These are phyloP conservation scores for Solea solea DNA, from an alignment of 2,113 vertebrate genomes.

Conservation along the genomic window DNA sequence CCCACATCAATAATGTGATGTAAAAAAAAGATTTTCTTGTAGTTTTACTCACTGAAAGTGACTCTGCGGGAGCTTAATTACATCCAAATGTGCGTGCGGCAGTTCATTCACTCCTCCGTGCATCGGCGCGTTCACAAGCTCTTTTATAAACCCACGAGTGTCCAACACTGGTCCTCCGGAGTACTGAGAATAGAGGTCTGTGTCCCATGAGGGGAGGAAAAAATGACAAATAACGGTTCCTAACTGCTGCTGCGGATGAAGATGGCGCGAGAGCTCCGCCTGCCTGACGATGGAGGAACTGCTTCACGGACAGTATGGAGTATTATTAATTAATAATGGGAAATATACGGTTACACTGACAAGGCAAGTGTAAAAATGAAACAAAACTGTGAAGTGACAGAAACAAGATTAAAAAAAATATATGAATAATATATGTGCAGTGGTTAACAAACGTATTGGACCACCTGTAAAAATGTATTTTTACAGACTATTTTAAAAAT, in stretches of 20 bases:
- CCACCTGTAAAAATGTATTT: too few species aligned
- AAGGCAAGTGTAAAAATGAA: too few species aligned
- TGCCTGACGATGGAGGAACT: constrained; percentile 30
- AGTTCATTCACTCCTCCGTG: constrained; percentile 6
- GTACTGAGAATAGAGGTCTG: constrained; percentile 62
- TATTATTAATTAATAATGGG: too few species aligned
- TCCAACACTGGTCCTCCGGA: constrained; percentile 12
- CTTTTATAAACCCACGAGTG: constrained; percentile 52
- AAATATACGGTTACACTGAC: too few species aligned
- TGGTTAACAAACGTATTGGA: too few species aligned
- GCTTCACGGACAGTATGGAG: background rate
- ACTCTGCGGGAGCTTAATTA: background rate
- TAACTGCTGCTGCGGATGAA: constrained; percentile 1
- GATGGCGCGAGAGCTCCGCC: constrained; percentile 67
- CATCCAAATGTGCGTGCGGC: constrained; percentile 23
- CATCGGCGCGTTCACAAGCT: constrained; percentile 10
- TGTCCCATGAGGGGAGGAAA: constrained; percentile 36
- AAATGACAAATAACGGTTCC: constrained; percentile 49
- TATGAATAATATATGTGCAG: too few species aligned
- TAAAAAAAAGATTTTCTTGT: constrained; percentile 1
- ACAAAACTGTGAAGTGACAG: too few species aligned
- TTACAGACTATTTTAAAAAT: too few species aligned
- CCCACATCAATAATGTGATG: too few species aligned
- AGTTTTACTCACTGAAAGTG: constrained; percentile 55
- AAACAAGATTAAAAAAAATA: too few species aligned